Evolutionary conservation across 2,797 vertebrate genomes (phyloP).

Genomic region (Fringilla coelebs): DNA sequence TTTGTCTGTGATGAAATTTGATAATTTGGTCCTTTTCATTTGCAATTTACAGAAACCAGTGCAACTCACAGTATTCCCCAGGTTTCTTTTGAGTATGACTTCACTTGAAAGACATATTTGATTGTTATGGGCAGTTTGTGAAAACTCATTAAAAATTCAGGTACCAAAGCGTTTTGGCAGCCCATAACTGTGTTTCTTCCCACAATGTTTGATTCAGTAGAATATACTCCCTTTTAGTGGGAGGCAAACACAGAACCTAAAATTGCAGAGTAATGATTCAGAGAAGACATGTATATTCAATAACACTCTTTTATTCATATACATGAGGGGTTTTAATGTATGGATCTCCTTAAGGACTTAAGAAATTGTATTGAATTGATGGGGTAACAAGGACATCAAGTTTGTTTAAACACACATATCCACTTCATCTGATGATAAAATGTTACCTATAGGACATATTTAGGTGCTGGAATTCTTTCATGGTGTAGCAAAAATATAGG

Average conservation of each 20-base stretch:
- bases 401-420: neutral
- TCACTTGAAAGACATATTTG: neutral
- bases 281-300: neutral
- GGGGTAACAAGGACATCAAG: neutral
- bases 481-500: neutral
- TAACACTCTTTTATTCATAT: neutral
- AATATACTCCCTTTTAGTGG: neutral
- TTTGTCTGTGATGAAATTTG: neutral
- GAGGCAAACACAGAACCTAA: neutral
- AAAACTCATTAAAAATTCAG: neutral
- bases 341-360: neutral
- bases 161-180: neutral
- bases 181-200: neutral
- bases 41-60: neutral
- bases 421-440: neutral
- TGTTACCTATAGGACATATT: neutral
- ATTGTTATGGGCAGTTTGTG: neutral
- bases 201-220: neutral
- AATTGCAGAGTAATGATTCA: neutral
- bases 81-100: neutral
- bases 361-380: neutral
- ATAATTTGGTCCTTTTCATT: neutral
- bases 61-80: neutral
- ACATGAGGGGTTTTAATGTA: fast-evolving
- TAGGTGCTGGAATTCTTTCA: neutral